Evolutionary conservation across 2,888 invertebrate species (phyloP), one percentile per base, ranked within the genome.

Genomic region (Ormyrus labotus): DNA sequence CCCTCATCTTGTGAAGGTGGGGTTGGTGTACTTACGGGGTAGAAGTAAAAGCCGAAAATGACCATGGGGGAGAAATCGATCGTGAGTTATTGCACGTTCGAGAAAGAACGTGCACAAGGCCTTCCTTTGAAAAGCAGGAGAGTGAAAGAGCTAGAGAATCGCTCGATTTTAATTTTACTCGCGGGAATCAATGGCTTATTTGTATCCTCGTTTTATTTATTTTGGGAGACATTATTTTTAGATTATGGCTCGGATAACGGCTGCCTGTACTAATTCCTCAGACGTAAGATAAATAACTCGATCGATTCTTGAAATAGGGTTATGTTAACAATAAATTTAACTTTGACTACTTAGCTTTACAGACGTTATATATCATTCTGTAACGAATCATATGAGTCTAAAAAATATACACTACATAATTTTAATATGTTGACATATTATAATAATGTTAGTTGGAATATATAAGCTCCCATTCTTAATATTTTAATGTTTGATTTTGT

Each of bases 61-160:
- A 79, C 79, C 74, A 71, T 75, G 75, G 60, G 78, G 67, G 78
- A 48, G 72, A 74, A 81, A 78, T 78, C 81, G 81, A 81, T 78
- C 71, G 81, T 81, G 69, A 81, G 72, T 81, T 79, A 81, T 81
- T 72, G 79, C 79, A 58, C 53, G 68, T 50, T 55, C 48, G 65
- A 47, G 50, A 58, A 69, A 64, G 10, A 47, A 51, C 7, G 11
- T 9, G 34, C 53, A 48, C n/a, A 67, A 11, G 48, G 19, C 10
- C 47, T 50, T 60, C 51, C 51, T 68, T 61, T 10, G 6, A 50
- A 47, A 19, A 48, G n/a, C n/a, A 47, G 53, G 47, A 50, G 53
- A 53, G 58, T 34, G 1, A 34, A 34, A 34, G 34, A 34, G 34
- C 34, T 34, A 65, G 19, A 45, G 57, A 73, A 81, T 70, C 60